phyloP scores from a whole-genome alignment of 2,113 vertebrate species.

The Rallus limicola region DNA sequence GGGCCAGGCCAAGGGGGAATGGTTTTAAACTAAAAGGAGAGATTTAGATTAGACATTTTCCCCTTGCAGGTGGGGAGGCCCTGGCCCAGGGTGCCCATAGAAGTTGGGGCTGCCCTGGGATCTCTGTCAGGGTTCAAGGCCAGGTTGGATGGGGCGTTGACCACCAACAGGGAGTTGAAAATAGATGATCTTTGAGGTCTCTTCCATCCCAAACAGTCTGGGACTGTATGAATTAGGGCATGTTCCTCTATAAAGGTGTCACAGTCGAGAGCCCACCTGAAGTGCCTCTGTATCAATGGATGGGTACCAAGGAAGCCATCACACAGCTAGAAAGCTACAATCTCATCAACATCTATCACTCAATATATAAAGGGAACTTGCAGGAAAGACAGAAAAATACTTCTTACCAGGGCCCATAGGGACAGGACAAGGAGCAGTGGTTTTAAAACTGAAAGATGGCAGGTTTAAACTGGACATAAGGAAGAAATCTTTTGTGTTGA shows the following conservation, averaged over 20 bases:
- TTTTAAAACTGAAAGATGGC: neutral
- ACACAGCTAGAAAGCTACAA: neutral
- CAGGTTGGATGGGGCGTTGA: neutral
- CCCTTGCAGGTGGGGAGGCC: no score
- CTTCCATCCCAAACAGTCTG: no score
- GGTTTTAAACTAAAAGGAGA: no score
- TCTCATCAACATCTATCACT: neutral
- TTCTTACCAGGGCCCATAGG: neutral
- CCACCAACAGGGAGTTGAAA: no score
- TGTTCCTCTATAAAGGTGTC: neutral
- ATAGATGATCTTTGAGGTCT: no score
- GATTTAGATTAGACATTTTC: no score
- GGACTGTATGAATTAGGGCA: no score
- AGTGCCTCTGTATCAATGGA: neutral
- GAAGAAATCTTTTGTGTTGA: neutral
- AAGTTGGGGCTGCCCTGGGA: no score
- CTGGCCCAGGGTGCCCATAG: no score
- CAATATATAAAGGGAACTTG: neutral
- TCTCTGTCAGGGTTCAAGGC: no score
- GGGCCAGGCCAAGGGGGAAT: no score
- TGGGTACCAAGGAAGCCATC: neutral
- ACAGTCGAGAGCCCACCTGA: rapidly evolving
- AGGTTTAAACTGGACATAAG: neutral
- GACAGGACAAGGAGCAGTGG: neutral
- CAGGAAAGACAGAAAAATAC: neutral